A percentile compares a stretch with the other conserved stretches of the same genome.
These are phyloP conservation scores for Tridacna gigas DNA, from an alignment of 2,888 invertebrate genomes.

Conservation along the genomic window DNA sequence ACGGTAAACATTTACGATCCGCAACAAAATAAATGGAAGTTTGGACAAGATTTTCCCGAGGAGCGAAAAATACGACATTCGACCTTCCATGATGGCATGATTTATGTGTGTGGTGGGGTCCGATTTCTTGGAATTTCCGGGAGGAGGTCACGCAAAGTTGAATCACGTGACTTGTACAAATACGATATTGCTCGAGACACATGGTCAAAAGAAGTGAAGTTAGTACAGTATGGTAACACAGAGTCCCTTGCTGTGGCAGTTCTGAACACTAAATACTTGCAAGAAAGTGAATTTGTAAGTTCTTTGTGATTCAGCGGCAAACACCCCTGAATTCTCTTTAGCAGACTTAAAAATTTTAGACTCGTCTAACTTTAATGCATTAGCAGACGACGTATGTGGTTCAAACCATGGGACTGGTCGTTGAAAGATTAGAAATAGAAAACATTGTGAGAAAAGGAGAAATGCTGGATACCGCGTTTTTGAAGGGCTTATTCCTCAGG, in stretches of 20 bases:
- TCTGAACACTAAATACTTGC: constrained; percentile 72
- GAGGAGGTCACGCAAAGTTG: constrained; percentile 69
- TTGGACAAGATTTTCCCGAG: constrained; percentile 77
- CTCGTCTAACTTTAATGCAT: no score
- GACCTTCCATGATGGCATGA: constrained; percentile 61
- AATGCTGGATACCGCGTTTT: no score
- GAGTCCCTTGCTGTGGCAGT: constrained; percentile 66
- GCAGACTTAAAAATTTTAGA: no score
- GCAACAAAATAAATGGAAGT: constrained; percentile 89
- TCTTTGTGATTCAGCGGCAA: background rate
- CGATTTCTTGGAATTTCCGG: constrained; percentile 66
- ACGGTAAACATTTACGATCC: constrained; percentile 94
- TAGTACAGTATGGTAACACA: constrained; percentile 74
- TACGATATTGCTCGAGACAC: constrained; percentile 68
- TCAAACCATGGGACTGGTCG: no score
- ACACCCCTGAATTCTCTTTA: no score
- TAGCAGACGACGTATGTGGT: no score
- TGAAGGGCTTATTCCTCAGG: no score
- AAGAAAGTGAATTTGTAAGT: constrained; percentile 73
- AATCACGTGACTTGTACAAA: constrained; percentile 76
- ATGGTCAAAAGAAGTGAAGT: constrained; percentile 73
- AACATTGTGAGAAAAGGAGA: no score
- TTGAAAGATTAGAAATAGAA: no score
- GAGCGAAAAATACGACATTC: constrained; percentile 74
- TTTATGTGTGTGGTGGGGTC: constrained; percentile 78